phyloP scores from a whole-genome alignment of 2,888 invertebrate genomes.

The Phania funesta region DNA sequence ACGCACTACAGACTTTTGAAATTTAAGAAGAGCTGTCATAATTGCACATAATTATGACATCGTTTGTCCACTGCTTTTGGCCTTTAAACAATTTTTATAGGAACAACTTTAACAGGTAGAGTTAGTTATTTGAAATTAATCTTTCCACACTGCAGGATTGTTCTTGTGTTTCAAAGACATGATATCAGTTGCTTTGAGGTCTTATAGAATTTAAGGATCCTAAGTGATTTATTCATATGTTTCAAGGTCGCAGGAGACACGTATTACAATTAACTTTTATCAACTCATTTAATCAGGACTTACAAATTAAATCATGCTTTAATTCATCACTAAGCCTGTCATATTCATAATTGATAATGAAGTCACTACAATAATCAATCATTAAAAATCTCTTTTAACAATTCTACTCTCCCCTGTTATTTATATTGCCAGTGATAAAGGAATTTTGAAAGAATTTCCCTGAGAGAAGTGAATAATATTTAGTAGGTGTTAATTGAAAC shows the following conservation, averaged over 20 bases:
- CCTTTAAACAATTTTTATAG: background rate
- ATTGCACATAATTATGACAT: constrained; percentile 56
- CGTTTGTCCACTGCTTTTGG: constrained; percentile 34
- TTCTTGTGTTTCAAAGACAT: too few relatives aligned
- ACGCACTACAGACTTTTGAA: background rate
- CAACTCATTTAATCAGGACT: background rate
- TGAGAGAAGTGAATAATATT: background rate
- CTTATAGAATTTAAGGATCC: too few relatives aligned
- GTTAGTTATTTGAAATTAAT: constrained; percentile 5
- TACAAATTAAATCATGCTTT: background rate
- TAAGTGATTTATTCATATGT: background rate
- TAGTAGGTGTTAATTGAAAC: constrained; percentile 7
- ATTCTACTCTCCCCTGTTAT: background rate
- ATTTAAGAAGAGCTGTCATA: constrained; percentile 62
- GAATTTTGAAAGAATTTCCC: too few relatives aligned
- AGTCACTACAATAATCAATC: constrained; percentile 4
- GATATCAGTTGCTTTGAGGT: background rate
- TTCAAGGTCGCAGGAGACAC: too few relatives aligned
- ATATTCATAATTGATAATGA: background rate
- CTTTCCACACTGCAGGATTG: background rate
- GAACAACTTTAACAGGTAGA: constrained; percentile 27
- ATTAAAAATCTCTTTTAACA: background rate
- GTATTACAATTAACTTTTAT: too few relatives aligned
- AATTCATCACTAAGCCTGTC: background rate
- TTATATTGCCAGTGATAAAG: too few relatives aligned